Evolutionary conservation across 2,797 vertebrate species (phyloP).

Genomic region (Poecilia gillii): DNA sequence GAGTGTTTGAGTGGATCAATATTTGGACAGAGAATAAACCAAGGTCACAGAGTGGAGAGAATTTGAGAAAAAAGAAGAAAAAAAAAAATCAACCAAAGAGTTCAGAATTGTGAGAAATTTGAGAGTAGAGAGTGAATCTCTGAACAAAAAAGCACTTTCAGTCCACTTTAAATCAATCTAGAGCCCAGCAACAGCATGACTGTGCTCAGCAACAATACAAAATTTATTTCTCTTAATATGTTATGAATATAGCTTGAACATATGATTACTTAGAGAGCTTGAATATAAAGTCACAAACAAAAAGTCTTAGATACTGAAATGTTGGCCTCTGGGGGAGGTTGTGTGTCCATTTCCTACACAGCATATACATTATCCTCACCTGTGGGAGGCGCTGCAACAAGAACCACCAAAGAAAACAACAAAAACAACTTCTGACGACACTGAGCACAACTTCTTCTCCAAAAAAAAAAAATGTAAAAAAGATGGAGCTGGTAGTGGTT

Average conservation of each 20-base stretch:
- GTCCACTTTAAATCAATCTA: conserved; percentile 12
- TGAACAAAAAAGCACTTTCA: conserved; percentile 13
- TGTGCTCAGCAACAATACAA: conserved; percentile 35
- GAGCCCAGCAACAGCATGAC: conserved; percentile 47
- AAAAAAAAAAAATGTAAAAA: too few species aligned
- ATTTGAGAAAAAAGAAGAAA: conserved; percentile 35
- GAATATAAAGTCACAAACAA: neutral
- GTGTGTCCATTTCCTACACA: neutral
- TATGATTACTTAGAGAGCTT: neutral
- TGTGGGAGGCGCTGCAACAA: too few species aligned
- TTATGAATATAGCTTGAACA: too few species aligned
- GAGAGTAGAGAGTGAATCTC: conserved; percentile 35
- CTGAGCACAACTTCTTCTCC: too few species aligned
- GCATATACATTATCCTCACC: neutral
- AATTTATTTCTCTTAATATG: too few species aligned
- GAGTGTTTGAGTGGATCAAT: conserved; percentile 76
- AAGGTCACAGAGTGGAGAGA: conserved; percentile 62
- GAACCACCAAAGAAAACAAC: too few species aligned
- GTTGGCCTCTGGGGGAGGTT: neutral
- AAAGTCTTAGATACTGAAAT: neutral
- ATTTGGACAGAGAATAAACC: conserved; percentile 68
- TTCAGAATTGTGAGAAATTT: conserved; percentile 51
- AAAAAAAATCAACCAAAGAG: conserved; percentile 30
- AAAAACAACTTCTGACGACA: too few species aligned
- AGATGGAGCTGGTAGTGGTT: too few species aligned